Conservation (phyloP, 2,888 invertebrate genomes). For the Callimorpha dominula region DNA sequence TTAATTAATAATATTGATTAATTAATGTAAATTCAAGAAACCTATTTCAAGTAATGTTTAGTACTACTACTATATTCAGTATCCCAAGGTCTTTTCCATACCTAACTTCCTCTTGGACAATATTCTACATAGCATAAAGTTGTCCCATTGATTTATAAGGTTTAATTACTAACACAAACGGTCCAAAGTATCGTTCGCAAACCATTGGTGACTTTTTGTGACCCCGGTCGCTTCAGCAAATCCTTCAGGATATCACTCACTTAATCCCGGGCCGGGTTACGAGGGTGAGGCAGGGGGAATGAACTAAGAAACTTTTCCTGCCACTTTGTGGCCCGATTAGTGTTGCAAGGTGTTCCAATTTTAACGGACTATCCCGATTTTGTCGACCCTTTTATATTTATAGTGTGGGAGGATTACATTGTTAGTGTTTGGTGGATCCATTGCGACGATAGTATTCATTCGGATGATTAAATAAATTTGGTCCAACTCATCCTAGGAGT, state of each 20-base stretch:
- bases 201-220: conserved; percentile 55
- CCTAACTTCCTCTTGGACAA: background rate
- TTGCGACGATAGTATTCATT: background rate
- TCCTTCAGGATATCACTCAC: conserved; percentile 54
- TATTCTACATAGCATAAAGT: background rate
- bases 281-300: conserved; percentile 48
- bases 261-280: conserved; percentile 52
- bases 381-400: conserved; percentile 17
- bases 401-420: background rate
- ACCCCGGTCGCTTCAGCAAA: conserved; percentile 52
- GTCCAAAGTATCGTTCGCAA: conserved; percentile 42
- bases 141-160: conserved; percentile 21
- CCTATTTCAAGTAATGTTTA: background rate
- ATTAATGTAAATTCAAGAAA: background rate
- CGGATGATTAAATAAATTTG: background rate
- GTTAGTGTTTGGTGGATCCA: background rate
- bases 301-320: conserved; percentile 54
- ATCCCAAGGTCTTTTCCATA: background rate
- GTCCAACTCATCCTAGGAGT: no score
- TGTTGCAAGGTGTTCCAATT: conserved; percentile 45
- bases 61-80: background rate
- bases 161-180: conserved; percentile 41
- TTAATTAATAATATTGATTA: background rate
- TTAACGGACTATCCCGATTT: conserved; percentile 26
- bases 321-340: conserved; percentile 57